phyloP scores from a whole-genome alignment of 1,140 invertebrate species.

The Acromyrmex heyeri region DNA sequence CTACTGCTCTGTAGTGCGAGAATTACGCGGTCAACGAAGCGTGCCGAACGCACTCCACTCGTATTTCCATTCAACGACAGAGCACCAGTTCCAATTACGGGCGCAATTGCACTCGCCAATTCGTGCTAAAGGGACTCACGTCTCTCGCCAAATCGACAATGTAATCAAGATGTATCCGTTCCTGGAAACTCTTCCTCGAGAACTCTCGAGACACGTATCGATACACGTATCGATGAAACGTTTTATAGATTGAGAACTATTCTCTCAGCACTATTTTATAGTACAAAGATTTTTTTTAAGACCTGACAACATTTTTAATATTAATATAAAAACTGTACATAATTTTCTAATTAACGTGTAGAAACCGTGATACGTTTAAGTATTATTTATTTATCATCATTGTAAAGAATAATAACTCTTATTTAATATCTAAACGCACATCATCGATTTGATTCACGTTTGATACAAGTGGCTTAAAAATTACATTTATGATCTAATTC shows the following conservation, averaged over 20 bases:
- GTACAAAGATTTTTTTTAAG: background rate
- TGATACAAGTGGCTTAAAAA: no score
- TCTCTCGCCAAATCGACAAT: slow-evolving; percentile 17
- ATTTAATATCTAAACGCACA: background rate
- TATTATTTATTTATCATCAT: slow-evolving; percentile 1
- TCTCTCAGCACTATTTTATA: background rate
- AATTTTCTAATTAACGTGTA: background rate
- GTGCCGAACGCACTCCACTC: slow-evolving; percentile 61
- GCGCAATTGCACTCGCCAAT: slow-evolving; percentile 68
- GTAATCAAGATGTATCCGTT: slow-evolving; percentile 58
- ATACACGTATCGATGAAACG: background rate
- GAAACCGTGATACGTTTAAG: background rate
- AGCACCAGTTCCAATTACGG: slow-evolving; percentile 67
- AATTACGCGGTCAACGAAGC: slow-evolving; percentile 69
- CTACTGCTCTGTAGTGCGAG: slow-evolving; percentile 60
- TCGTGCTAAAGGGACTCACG: slow-evolving; percentile 40
- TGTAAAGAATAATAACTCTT: background rate
- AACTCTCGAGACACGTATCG: slow-evolving; percentile 16
- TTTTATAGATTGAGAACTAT: slow-evolving; percentile 1
- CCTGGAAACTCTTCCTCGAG: slow-evolving; percentile 36
- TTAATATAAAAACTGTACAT: background rate
- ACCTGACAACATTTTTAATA: background rate
- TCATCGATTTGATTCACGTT: background rate
- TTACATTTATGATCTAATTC: background rate
- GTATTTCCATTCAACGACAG: slow-evolving; percentile 66